These are phyloP conservation scores for Limonius californicus DNA, from an alignment of 1,140 invertebrate genomes.

Conservation along the genomic window DNA sequence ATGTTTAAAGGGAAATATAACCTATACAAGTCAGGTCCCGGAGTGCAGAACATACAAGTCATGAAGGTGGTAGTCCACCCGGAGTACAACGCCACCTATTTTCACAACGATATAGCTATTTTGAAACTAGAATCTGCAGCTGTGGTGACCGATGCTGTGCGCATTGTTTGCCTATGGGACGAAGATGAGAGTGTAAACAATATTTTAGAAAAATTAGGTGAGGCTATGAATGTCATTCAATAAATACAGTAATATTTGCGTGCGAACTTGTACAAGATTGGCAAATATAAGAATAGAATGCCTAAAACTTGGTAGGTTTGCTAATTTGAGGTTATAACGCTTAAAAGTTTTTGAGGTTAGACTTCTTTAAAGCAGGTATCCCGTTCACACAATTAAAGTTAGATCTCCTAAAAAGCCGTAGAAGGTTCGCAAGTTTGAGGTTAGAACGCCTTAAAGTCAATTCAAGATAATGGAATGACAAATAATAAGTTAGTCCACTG, in stretches of 20 bases:
- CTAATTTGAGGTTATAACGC: too few relatives aligned
- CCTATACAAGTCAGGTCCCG: conserved; percentile 47
- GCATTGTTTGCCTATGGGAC: neutral
- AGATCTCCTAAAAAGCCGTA: too few relatives aligned
- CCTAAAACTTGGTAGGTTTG: too few relatives aligned
- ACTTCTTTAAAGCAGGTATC: too few relatives aligned
- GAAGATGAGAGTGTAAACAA: neutral
- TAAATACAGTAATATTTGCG: conserved; percentile 48
- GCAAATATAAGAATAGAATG: too few relatives aligned
- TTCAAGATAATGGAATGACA: too few relatives aligned
- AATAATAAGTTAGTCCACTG: too few relatives aligned
- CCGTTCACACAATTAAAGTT: too few relatives aligned
- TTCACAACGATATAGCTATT: neutral
- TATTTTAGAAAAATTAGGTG: neutral
- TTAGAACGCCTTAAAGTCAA: too few relatives aligned
- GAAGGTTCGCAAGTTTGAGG: too few relatives aligned
- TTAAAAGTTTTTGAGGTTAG: too few relatives aligned
- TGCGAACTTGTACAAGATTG: conserved; percentile 49
- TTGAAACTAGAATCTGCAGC: neutral
- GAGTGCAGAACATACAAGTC: conserved; percentile 27
- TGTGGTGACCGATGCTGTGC: neutral
- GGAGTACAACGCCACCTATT: neutral
- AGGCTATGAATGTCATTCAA: too few relatives aligned
- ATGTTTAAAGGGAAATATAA: conserved; percentile 49
- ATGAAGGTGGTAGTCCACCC: neutral